These are phyloP conservation scores for Sericinus montela DNA, from an alignment of 2,888 invertebrate genomes.

Conservation along the genomic window DNA sequence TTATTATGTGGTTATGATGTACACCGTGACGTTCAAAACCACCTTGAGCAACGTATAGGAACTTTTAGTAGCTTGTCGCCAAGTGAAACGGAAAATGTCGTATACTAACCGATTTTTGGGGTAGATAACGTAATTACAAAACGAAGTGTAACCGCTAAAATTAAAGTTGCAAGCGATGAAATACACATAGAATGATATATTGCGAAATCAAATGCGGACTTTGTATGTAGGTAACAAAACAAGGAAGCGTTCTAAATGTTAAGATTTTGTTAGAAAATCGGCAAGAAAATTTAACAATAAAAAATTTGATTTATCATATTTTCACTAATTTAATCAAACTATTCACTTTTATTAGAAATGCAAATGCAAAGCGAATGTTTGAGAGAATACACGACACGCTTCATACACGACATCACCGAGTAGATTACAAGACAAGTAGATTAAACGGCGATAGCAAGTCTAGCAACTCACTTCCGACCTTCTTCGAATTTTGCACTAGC, in stretches of 20 bases:
- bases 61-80: background rate
- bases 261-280: no score
- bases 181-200: background rate
- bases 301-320: no score
- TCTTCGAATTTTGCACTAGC: constrained; percentile 7
- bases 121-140: background rate
- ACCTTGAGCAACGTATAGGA: background rate
- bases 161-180: background rate
- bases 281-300: no score
- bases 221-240: no score
- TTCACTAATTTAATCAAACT: no score
- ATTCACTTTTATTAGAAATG: no score
- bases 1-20: constrained; percentile 27
- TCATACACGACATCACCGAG: no score
- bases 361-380: no score
- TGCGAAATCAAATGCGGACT: no score
- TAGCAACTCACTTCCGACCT: background rate
- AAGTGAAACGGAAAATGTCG: background rate
- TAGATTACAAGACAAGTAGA: no score
- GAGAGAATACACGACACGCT: no score
- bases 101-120: background rate
- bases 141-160: background rate
- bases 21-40: background rate
- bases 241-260: no score
- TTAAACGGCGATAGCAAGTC: background rate